A percentile compares a stretch with the other conserved stretches of the same genome.
Evolutionary conservation across 2,797 vertebrate species (phyloP).

Genomic region (Merluccius polli): DNA sequence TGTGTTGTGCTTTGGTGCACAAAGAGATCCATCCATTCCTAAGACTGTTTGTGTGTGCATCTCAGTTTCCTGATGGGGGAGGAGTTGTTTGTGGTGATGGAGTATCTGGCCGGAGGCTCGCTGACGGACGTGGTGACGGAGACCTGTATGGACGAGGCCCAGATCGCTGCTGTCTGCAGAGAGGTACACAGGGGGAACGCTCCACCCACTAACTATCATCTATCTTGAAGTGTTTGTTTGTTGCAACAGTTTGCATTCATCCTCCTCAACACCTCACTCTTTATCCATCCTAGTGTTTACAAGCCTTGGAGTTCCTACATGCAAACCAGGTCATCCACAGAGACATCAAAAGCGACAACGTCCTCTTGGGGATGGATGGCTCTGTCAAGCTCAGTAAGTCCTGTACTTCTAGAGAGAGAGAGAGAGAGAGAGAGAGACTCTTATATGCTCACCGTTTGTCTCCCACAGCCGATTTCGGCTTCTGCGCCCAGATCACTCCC

Average conservation of each 20-base stretch:
- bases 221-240: background rate
- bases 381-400: slow-evolving; percentile 92
- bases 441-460: slow-evolving; percentile 8
- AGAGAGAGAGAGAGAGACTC: background rate
- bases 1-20: background rate
- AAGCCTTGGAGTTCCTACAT: slow-evolving; percentile 94
- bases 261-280: background rate
- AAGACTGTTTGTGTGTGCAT: background rate
- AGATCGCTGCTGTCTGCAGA: slow-evolving; percentile 96
- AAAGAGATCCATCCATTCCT: background rate
- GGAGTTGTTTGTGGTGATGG: slow-evolving; percentile 98
- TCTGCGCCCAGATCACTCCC: slow-evolving; percentile 98
- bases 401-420: background rate
- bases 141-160: slow-evolving; percentile 97
- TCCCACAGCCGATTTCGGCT: slow-evolving; percentile 90
- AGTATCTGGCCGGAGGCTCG: slow-evolving; percentile 94
- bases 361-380: slow-evolving; percentile 96
- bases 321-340: slow-evolving; percentile 98
- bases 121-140: slow-evolving; percentile 98
- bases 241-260: background rate
- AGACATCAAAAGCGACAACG: slow-evolving; percentile 99
- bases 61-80: slow-evolving; percentile 88
- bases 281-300: slow-evolving; percentile 82
- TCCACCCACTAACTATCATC: background rate
- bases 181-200: slow-evolving; percentile 71